Base-by-base conservation (phyloP, 2,888 invertebrate species). In the Eurytoma californica region DNA sequence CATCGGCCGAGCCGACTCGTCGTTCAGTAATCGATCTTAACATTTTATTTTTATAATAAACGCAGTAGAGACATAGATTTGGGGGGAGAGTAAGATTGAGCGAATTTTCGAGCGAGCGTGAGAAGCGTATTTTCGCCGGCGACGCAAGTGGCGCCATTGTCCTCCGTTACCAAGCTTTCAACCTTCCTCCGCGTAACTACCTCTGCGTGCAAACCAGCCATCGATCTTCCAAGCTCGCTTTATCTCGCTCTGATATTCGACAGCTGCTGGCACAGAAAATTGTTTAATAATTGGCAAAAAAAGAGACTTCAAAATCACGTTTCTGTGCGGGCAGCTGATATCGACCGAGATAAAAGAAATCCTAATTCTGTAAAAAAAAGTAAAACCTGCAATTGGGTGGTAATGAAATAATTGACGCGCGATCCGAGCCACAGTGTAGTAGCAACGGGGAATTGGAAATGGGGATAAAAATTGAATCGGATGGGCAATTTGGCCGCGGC, bases 1-100 rank as follows among this genome's bases (percentile, higher is more conserved):
- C 57, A 16, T 81, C 82, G 80, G 77, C 77, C 61, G 28, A 28
- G 61, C 80, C 81, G 83, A 84, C 83, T 84, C 86, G 85, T 84
- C 83, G 72, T 85, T 86, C 87, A 87, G 88, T 89, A 81, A 88
- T 39, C 87, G 87, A 87, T 88, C 87, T 89, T 88, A 80, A 89
- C 87, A 88, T 89, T 88, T 90, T 90, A 90, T 90, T 90, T 90
- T 83, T 84, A 81, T 84, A 84, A 83, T 80, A 83, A 84, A 83
- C 82, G 81, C 82, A 79, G 83, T 84, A 84, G 84, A 81, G 68
- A 78, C 81, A 83, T 82, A 83, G 79, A 61, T 28, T 68, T 24
- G 24, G 24, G 53, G 53, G 66, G 16, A 12, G 28, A 47, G 61
- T 12, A 57, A 30, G n/a, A 53, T 30, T 14, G 20, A 30, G 68